Conservation (phyloP, 2,797 vertebrate species). For the Anguilla obscura region DNA sequence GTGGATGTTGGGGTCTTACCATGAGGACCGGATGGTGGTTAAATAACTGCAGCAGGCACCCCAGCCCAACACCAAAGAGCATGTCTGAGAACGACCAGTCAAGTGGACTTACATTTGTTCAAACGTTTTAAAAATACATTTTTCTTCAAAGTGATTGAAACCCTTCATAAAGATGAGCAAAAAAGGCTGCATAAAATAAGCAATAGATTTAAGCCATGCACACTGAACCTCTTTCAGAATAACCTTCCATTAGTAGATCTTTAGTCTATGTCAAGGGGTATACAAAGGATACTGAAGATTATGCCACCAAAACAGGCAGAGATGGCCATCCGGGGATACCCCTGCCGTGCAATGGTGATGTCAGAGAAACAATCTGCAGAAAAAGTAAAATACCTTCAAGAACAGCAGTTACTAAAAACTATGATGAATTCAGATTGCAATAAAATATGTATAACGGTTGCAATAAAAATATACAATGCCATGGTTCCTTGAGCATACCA, state of each 20-base stretch:
- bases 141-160: background rate
- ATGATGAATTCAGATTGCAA: background rate
- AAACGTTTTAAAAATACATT: background rate
- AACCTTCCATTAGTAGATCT: background rate
- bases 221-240: background rate
- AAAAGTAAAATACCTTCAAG: background rate
- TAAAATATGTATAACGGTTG: background rate
- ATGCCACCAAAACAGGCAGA: slow-evolving; percentile 97
- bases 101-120: slow-evolving; percentile 52
- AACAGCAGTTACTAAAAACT: background rate
- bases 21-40: slow-evolving; percentile 66
- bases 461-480: background rate
- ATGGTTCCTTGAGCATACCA: background rate
- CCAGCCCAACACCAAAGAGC: slow-evolving; percentile 89
- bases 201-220: background rate
- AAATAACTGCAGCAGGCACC: slow-evolving; percentile 83
- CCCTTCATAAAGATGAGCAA: slow-evolving; percentile 1
- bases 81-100: slow-evolving; percentile 77
- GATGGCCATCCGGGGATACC: slow-evolving; percentile 96
- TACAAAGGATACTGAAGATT: slow-evolving; percentile 95
- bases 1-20: slow-evolving; percentile 64
- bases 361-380: slow-evolving; percentile 87
- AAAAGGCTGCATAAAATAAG: background rate
- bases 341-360: slow-evolving; percentile 91
- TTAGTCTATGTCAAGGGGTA: background rate